Evolutionary conservation across 2,888 invertebrate genomes (phyloP).

Genomic region (Peribatodes rhomboidaria): DNA sequence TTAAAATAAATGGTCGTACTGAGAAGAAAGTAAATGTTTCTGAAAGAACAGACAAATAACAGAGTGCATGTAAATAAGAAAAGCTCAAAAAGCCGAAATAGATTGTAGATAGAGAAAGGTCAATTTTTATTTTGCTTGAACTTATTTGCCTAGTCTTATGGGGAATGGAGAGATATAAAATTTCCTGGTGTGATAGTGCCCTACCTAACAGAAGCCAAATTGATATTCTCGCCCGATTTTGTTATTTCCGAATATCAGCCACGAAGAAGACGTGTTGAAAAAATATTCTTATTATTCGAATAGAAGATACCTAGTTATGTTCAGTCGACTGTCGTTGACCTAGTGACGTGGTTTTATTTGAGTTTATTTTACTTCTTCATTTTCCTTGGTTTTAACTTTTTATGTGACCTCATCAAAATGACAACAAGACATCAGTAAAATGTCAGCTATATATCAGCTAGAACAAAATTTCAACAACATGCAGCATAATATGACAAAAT

Average conservation of each 20-base stretch:
- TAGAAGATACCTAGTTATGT: constrained; percentile 2
- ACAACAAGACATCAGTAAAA: no score
- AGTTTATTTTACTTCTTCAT: not conserved
- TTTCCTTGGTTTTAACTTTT: not conserved
- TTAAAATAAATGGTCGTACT: no score
- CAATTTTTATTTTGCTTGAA: not conserved
- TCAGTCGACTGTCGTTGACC: constrained; percentile 9
- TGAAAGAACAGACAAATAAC: no score
- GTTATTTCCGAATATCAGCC: constrained; percentile 26
- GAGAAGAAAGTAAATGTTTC: no score
- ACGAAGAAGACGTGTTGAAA: constrained; percentile 19
- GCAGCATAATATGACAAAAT: no score
- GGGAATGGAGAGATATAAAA: no score
- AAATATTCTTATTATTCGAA: constrained; percentile 20
- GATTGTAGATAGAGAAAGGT: no score
- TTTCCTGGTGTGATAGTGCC: not conserved
- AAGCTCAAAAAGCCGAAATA: no score
- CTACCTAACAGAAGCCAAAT: constrained; percentile 15
- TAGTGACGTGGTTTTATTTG: not conserved
- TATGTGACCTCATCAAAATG: not conserved
- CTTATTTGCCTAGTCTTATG: no score
- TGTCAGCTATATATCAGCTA: no score
- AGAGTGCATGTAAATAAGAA: no score
- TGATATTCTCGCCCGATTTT: constrained; percentile 28
- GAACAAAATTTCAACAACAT: no score